Evolutionary conservation across 2,888 invertebrate genomes (phyloP), one percentile per base, ranked within the genome.

Genomic region (Caenorhabditis plicata): DNA sequence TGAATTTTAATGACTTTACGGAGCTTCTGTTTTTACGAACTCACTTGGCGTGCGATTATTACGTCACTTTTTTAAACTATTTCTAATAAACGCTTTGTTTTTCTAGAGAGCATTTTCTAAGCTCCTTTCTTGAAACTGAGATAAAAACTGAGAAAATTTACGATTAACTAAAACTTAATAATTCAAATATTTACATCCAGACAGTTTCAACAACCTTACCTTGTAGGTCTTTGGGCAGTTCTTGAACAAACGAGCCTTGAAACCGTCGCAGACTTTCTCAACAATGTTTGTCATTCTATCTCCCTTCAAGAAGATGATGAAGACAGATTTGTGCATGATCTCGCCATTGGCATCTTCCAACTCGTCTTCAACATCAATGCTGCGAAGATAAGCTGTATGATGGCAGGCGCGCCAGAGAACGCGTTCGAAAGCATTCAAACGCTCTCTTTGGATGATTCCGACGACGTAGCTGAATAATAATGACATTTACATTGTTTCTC

Each of bases 141-240:
- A n/a, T n/a, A n/a, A n/a, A n/a, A n/a, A n/a, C n/a, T n/a, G n/a
- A n/a, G n/a, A n/a, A n/a, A n/a, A n/a, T n/a, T n/a, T n/a, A n/a
- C n/a, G n/a, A n/a, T n/a, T n/a, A n/a, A n/a, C n/a, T n/a, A n/a
- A n/a, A n/a, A n/a, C n/a, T n/a, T n/a, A n/a, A n/a, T n/a, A n/a
- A n/a, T n/a, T n/a, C n/a, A n/a, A n/a, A n/a, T 9, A 43, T 19
- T 40, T 22, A 11, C 25, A 11, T n/a, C n/a, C n/a, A n/a, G 13
- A 3, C 22, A 20, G 15, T 39, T 39, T 4, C 17, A 4, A 17
- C n/a, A 9, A 41, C 13, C n/a, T n/a, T 83, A 96, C 95, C 11
- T 91, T 89, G 13, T 93, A 92, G 2, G 93, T 92, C 82, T 95
- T 95, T 0, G 96, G 96, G 82, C 96, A 98, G 85, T 96, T 98